Evolutionary conservation across 2,888 invertebrate species (phyloP).

Genomic region (Gasteruption jaculator): DNA sequence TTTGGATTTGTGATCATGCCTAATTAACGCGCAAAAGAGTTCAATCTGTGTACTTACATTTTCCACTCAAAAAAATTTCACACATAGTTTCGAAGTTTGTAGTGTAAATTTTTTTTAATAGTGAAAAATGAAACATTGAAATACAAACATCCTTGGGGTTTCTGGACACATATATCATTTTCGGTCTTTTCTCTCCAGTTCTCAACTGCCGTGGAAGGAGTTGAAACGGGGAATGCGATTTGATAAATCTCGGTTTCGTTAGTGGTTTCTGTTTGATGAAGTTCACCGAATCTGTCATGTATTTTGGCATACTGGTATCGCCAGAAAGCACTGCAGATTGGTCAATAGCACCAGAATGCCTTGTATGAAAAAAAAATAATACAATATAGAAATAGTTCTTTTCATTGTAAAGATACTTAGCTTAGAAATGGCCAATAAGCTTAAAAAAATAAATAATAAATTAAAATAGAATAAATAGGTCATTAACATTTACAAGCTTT

Average conservation of each 20-base stretch:
- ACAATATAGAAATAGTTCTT: no score
- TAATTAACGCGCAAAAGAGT: no score
- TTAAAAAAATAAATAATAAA: no score
- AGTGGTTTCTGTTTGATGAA: slow-evolving; percentile 47
- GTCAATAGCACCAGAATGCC: no score
- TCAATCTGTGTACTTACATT: slow-evolving; percentile 49
- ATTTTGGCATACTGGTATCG: no score
- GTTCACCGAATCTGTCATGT: slow-evolving; percentile 33
- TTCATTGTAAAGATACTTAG: no score
- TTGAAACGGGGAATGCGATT: slow-evolving; percentile 62
- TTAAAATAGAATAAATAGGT: no score
- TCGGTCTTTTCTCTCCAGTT: slow-evolving; percentile 46
- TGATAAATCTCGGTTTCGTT: slow-evolving; percentile 61
- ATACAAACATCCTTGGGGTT: slow-evolving; percentile 87
- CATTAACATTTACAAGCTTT: no score
- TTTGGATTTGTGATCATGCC: no score
- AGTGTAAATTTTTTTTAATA: slow-evolving; percentile 56
- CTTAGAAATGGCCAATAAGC: no score
- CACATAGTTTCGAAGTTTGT: slow-evolving; percentile 68
- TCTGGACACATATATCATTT: slow-evolving; percentile 80
- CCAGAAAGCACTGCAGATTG: no score
- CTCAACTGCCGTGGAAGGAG: slow-evolving; percentile 56
- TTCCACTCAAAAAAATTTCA: slow-evolving; percentile 65
- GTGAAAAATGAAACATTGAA: slow-evolving; percentile 66
- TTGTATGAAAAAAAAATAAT: no score